phyloP scores from a whole-genome alignment of 2,797 vertebrate species.

The Macrochelys suwanniensis region DNA sequence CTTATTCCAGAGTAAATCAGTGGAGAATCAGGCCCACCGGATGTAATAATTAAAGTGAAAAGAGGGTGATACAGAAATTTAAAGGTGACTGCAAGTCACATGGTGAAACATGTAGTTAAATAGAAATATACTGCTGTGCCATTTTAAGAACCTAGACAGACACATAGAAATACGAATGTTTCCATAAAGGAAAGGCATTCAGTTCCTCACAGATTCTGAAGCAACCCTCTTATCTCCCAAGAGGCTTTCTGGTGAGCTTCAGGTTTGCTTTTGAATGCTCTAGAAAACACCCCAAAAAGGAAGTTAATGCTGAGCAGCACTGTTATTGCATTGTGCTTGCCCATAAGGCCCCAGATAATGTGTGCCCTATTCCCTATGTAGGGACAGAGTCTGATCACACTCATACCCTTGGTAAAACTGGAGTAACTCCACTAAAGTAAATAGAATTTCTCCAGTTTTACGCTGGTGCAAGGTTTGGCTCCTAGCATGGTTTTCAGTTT shows the following conservation, averaged over 20 bases:
- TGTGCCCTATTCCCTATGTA: not conserved
- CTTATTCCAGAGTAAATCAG: not conserved
- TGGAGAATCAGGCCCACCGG: not conserved
- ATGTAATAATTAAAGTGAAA: constrained; percentile 23
- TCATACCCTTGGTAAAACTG: not conserved
- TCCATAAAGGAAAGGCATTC: constrained; percentile 3
- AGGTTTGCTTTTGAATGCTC: not conserved
- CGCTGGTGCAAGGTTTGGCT: not conserved
- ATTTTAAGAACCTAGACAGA: not conserved
- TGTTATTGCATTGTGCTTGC: accelerated
- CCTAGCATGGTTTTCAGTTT: not conserved
- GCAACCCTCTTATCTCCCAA: not conserved
- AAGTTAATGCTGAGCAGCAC: not conserved
- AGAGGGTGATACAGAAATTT: not conserved
- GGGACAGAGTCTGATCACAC: constrained; percentile 14
- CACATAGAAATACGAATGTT: not conserved
- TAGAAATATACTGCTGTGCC: not conserved
- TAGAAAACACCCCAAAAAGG: not conserved
- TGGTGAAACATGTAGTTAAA: not conserved
- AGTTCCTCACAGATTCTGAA: not conserved
- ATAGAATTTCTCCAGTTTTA: constrained; percentile 13
- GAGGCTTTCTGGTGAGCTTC: constrained; percentile 18
- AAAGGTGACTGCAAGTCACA: not conserved
- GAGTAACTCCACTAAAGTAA: not conserved
- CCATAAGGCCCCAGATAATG: constrained; percentile 26